phyloP scores from a whole-genome alignment of 2,888 invertebrate species.

The Eristalis pertinax region DNA sequence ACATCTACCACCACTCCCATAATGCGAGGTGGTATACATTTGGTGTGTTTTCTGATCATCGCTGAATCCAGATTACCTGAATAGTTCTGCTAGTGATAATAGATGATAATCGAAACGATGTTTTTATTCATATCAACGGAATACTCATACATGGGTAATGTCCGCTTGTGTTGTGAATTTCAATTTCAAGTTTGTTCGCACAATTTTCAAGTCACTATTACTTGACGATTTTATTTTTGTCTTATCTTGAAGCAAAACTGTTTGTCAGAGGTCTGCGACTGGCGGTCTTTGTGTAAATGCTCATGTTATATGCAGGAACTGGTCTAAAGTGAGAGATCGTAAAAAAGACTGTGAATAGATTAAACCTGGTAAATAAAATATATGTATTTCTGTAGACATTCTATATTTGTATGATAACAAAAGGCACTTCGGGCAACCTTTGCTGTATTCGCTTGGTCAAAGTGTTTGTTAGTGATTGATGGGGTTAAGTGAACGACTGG shows the following conservation, averaged over 20 bases:
- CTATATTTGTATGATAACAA: background rate
- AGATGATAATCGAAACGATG: conserved; percentile 9
- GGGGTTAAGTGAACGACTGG: no score
- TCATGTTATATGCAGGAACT: background rate
- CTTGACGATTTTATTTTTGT: conserved; percentile 20
- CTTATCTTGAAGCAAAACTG: conserved; percentile 38
- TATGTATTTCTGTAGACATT: background rate
- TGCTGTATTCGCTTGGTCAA: background rate
- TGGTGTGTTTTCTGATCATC: background rate
- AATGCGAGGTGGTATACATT: background rate
- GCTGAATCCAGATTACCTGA: background rate
- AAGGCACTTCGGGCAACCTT: background rate
- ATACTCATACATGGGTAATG: background rate
- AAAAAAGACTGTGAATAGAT: background rate
- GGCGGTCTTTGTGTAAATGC: background rate
- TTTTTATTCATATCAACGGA: background rate
- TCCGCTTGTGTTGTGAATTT: background rate
- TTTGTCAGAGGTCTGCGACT: conserved; percentile 11
- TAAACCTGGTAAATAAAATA: background rate
- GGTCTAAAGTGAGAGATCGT: background rate
- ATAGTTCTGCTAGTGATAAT: conserved; percentile 2
- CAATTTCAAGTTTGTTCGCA: conserved; percentile 11
- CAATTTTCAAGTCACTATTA: conserved; percentile 20
- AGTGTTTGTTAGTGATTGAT: background rate
- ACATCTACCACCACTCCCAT: background rate